These are phyloP conservation scores for Bungarus multicinctus DNA, from an alignment of 2,113 vertebrate species.

Conservation along the genomic window DNA sequence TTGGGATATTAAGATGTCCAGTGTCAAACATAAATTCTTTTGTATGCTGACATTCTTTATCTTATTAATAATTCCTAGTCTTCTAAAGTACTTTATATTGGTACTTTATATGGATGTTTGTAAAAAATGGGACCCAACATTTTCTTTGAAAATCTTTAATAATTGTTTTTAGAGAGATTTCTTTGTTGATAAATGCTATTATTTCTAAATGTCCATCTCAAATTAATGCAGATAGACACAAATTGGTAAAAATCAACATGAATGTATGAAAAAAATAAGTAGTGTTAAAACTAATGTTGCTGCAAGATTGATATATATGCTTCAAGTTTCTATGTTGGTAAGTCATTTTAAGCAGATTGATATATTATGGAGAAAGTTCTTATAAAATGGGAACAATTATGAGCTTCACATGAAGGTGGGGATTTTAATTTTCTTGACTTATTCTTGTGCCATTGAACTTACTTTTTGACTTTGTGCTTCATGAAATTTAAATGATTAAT, in stretches of 20 bases:
- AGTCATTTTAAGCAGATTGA: not conserved
- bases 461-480: not conserved
- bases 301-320: not conserved
- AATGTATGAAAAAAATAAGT: not conserved
- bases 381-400: not conserved
- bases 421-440: not conserved
- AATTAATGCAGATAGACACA: not conserved
- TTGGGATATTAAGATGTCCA: not conserved
- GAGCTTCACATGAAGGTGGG: not conserved
- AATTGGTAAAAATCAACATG: not conserved
- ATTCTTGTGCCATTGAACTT: not conserved
- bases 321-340: not conserved
- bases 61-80: not conserved
- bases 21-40: not conserved
- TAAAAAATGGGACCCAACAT: not conserved
- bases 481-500: not conserved
- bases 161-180: not conserved
- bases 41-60: not conserved
- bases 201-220: not conserved
- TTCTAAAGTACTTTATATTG: not conserved
- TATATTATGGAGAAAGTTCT: not conserved
- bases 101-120: not conserved
- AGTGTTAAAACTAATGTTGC: not conserved
- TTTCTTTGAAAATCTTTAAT: not conserved
- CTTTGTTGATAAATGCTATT: not conserved